Percentiles rank a stretch among this genome's conserved stretches.
These are phyloP conservation scores for Nothoprocta perdicaria DNA, from an alignment of 2,113 vertebrate species.

Conservation along the genomic window DNA sequence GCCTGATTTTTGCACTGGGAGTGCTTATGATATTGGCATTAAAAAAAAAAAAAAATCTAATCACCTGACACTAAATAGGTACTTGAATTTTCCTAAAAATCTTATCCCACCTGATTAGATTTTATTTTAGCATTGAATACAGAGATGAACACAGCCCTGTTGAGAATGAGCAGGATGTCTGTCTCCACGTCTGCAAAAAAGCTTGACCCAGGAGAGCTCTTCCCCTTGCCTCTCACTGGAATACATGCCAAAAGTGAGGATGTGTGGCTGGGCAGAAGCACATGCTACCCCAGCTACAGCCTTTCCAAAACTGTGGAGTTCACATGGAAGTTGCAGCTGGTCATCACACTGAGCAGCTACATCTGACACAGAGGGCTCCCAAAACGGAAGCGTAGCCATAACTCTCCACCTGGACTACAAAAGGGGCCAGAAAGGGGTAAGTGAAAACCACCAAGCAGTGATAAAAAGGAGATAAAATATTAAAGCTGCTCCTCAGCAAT, in stretches of 20 bases:
- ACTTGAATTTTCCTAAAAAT: background rate
- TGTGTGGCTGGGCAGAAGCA: background rate
- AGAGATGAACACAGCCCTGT: background rate
- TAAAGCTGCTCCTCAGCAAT: background rate
- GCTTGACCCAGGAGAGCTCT: background rate
- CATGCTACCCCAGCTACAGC: background rate
- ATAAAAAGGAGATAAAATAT: background rate
- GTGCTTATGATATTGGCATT: background rate
- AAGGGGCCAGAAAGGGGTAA: background rate
- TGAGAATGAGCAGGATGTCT: background rate
- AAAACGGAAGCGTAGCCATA: background rate
- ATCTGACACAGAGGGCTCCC: background rate
- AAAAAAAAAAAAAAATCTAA: background rate
- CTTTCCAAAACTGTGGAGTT: background rate
- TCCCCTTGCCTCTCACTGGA: background rate
- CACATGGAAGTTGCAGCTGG: background rate
- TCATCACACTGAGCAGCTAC: accelerated
- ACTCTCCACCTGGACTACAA: background rate
- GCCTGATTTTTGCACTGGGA: background rate
- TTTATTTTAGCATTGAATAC: background rate
- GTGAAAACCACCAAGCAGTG: background rate
- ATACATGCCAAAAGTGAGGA: background rate
- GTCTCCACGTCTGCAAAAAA: background rate
- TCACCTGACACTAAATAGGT: background rate
- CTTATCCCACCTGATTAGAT: background rate